Percentiles rank a stretch among this genome's conserved stretches.
Evolutionary conservation across 2,888 invertebrate genomes (phyloP).

Genomic region (Ornithoptera alexandrae): DNA sequence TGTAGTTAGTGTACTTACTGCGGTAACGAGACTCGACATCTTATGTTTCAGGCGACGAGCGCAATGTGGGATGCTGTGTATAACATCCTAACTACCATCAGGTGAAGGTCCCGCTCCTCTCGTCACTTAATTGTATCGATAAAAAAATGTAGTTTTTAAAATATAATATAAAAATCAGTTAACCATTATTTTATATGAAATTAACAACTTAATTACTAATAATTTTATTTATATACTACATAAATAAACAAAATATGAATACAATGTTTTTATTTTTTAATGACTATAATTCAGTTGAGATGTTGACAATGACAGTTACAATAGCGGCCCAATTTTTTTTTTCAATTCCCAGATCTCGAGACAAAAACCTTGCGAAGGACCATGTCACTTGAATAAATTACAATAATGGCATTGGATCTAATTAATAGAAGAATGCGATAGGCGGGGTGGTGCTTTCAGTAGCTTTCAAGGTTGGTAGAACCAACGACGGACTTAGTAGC

Average conservation of each 20-base stretch:
- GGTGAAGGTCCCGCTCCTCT: too few species aligned
- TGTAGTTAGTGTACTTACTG: too few species aligned
- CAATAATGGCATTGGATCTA: conserved; percentile 34
- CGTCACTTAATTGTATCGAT: too few species aligned
- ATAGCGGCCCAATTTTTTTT: conserved; percentile 26
- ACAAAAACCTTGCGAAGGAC: conserved; percentile 28
- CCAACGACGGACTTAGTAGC: conserved; percentile 52
- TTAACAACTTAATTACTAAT: too few species aligned
- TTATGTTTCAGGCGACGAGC: too few species aligned
- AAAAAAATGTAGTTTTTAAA: too few species aligned
- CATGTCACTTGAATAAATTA: conserved; percentile 35
- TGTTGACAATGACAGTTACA: conserved; percentile 19
- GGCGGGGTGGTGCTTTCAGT: conserved; percentile 63
- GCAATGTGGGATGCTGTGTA: too few species aligned
- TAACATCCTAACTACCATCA: too few species aligned
- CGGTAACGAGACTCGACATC: too few species aligned
- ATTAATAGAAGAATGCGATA: conserved; percentile 48
- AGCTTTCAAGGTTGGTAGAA: conserved; percentile 67
- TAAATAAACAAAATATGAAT: not conserved
- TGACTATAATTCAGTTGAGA: not conserved
- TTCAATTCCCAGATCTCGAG: conserved; percentile 25
- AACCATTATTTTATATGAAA: too few species aligned
- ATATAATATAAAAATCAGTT: too few species aligned
- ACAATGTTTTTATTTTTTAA: too few species aligned
- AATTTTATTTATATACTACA: not conserved